Evolutionary conservation across 1,140 invertebrate species (phyloP), one percentile per base, ranked within the genome.

Genomic region (Drosophila watanabei): DNA sequence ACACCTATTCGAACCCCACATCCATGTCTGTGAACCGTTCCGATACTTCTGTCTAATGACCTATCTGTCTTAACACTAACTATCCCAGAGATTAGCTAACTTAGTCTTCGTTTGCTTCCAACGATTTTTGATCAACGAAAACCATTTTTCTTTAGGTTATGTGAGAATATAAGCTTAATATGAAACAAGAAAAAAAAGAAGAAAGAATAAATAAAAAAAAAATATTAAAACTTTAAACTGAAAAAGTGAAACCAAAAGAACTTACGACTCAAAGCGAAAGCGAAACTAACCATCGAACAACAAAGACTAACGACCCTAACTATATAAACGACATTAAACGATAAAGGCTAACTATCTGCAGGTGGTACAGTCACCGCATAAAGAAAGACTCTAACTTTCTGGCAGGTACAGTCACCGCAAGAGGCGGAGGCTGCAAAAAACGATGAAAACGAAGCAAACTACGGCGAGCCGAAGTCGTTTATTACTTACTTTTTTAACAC

Each of bases 91-190:
- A 72, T 52, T 89, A 90, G 81, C 82, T 88, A 89, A 90, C 85
- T 75, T 90, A 85, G 85, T 79, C 81, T 88, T 88, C 81, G 81
- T 63, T 89, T 88, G 73, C 62, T 90, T 86, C 82, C 86, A 90
- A 90, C 86, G 86, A 91, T 90, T 90, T 87, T 90, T 82, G 86
- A 89, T 90, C 70, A 90, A 89, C 86, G 86, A 89, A 68, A 65
- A 69, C 46, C 72, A 80, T 68, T 70, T 85, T 87, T 86, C 80
- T 84, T 77, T 90, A 90, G 86, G 86, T 90, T 90, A 90, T 86
- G 79, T 90, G 86, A 90, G 75, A 82, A 86, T 86, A 86, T 86
- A 90, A 90, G 87, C 64, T 87, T 87, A 82, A 84, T 84, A 60
- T 76, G 79, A 46, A 79, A 62, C 52, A 16, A 79, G 24, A 48